These are phyloP conservation scores for Latrodectus elegans DNA, from an alignment of 2,888 invertebrate species.

Conservation along the genomic window DNA sequence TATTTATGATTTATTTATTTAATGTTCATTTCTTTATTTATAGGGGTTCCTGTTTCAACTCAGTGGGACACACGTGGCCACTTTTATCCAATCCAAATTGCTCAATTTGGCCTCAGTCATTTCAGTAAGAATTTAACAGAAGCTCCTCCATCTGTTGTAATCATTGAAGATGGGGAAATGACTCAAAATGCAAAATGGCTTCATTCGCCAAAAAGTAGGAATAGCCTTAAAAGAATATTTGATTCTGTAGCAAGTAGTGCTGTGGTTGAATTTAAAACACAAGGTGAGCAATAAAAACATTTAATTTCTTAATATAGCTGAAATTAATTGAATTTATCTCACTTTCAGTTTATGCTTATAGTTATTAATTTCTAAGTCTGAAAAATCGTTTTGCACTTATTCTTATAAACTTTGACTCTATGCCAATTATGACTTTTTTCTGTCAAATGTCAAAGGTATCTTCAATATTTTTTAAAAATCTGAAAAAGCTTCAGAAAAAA, in stretches of 20 bases:
- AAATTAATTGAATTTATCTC: too few relatives aligned
- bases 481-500: too few relatives aligned
- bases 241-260: conserved; percentile 78
- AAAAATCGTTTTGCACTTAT: too few relatives aligned
- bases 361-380: too few relatives aligned
- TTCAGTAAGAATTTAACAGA: conserved; percentile 95
- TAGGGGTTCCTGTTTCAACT: conserved; percentile 90
- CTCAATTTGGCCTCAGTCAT: conserved; percentile 97
- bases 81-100: conserved; percentile 98
- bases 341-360: too few relatives aligned
- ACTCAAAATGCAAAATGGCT: conserved; percentile 57
- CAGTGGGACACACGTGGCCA: conserved; percentile 98
- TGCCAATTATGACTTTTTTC: too few relatives aligned
- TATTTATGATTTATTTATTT: neutral
- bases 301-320: too few relatives aligned
- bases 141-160: conserved; percentile 82
- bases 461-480: too few relatives aligned
- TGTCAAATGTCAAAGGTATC: too few relatives aligned
- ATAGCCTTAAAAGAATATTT: conserved; percentile 78
- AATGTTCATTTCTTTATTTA: conserved; percentile 7
- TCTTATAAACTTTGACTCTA: too few relatives aligned
- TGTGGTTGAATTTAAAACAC: conserved; percentile 84
- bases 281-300: conserved; percentile 73
- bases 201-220: conserved; percentile 25
- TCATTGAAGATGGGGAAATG: conserved; percentile 78